phyloP scores from a whole-genome alignment of 2,797 vertebrate species.

The Paramormyrops hopkinsi region DNA sequence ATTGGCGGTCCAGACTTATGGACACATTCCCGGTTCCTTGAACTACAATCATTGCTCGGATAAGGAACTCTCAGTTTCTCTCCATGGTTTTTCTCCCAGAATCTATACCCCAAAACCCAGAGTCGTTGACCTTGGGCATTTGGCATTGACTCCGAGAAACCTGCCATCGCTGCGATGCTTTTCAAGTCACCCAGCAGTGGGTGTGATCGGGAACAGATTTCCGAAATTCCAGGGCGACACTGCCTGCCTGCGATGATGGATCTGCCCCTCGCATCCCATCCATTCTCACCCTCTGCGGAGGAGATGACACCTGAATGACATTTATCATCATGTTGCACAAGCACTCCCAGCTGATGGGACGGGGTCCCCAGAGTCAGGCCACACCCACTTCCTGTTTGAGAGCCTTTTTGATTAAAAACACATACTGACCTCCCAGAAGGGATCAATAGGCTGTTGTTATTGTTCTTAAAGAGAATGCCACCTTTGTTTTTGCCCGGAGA shows the following conservation, averaged over 20 bases:
- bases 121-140: conserved; percentile 98
- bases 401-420: conserved; percentile 60
- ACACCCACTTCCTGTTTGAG: conserved; percentile 39
- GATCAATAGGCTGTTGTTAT: neutral
- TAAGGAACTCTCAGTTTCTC: conserved; percentile 69
- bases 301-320: conserved; percentile 91
- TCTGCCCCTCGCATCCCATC: conserved; percentile 84
- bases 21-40: conserved; percentile 58
- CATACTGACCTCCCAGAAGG: conserved; percentile 54
- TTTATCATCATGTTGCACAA: conserved; percentile 82
- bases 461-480: neutral
- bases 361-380: conserved; percentile 49
- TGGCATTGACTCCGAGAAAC: conserved; percentile 97
- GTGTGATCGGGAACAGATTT: conserved; percentile 98
- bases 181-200: conserved; percentile 78
- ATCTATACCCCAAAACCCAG: conserved; percentile 89
- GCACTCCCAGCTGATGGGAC: conserved; percentile 53
- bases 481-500: neutral
- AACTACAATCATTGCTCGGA: conserved; percentile 57
- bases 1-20: conserved; percentile 53
- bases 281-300: conserved; percentile 80
- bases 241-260: conserved; percentile 93
- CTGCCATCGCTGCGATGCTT: conserved; percentile 81
- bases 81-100: conserved; percentile 57
- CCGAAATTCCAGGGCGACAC: conserved; percentile 96